Base-by-base conservation (phyloP, 2,888 invertebrate species). In the Atethmia centrago region DNA sequence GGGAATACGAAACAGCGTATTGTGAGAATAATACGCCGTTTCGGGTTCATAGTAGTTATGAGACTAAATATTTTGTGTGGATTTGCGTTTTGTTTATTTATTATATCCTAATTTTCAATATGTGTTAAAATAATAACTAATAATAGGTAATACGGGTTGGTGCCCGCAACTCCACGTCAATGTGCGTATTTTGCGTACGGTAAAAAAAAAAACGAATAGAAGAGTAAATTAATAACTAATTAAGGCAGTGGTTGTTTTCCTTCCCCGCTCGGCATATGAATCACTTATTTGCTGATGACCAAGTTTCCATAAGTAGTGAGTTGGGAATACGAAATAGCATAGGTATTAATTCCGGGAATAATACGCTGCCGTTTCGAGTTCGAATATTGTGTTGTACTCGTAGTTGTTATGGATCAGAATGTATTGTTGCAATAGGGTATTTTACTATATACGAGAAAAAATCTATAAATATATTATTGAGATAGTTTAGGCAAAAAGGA, bases 281-380 rank as follows among this genome's bases (percentile, higher is more conserved):
- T 55, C 9, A 55, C 16, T 77, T 86, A 84, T 88, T 89, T 86
- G 77, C 77, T 84, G 74, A 69, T 74, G 36, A 68, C 71, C 61
- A 78, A 82, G 71, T 80, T 82, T 72, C 59, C 55, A 31, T 82
- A 79, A 61, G 28, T 16, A 28, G 28, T 14, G 28, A 82, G 84
- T 61, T 59, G 51, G 76, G 53, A 53, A 28, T 55, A 47, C n/a
- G 55, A 49, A 56, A 59, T 21, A n/a, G 49, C 55, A 36, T 25
- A 55, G 14, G 8, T 16, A 16, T 28, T 28, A n/a, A n/a, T n/a
- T n/a, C n/a, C 42, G 16, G 0, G 16, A 67, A 62, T 45, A 64
- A 45, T 42, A 59, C 71, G 53, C n/a, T n/a, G n/a, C 47, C 62
- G n/a, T 64, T 49, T 56, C 42, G 47, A 19, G 1, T 42, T 8